Evolutionary conservation across 2,797 vertebrate species (phyloP), one percentile per base, ranked within the genome.

Genomic region (Tapirus indicus): DNA sequence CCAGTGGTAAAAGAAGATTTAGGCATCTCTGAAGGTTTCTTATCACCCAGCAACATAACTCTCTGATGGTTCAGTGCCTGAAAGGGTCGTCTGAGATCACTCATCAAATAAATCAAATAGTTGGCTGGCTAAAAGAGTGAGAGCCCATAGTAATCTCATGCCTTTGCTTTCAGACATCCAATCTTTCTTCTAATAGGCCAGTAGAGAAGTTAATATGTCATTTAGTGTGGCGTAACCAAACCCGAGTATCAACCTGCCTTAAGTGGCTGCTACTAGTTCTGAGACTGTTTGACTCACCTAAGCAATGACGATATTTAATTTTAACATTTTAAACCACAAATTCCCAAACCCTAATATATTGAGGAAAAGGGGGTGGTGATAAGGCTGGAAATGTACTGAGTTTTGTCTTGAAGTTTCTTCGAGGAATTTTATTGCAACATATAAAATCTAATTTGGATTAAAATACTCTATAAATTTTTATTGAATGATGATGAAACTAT

Each of bases 11-110:
- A 93, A 97, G 96, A 98, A 98, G 97, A 98, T 98, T 98, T 98
- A 98, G 94, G 91, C 97, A 98, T 98, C 97, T 98, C 98, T 98
- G 98, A 98, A 98, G 98, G 98, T 98, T 98, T 98, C 98, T 98
- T 98, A 98, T 98, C 98, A 1, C 97, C 92, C 56, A 79, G 97
- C 96, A 98, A 97, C 98, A 98, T 98, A 98, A 98, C 92, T 98
- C 97, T 98, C 97, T 97, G 97, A 98, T 98, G 98, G 98, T 98
- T 98, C 97, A 94, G 96, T 98, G 96, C 98, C 98, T 98, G 96
- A 96, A 98, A 98, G 98, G 98, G 96, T 98, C 96, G 84, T 97
- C 97, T 94, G 98, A 98, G 97, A 98, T 98, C 97, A 98, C 95
- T 98, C 98, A 98, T 98, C 97, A 97, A 97, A 98, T 98, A 98